Conservation (phyloP, 1,140 invertebrate species). For the Philotrypesis tridentata region DNA sequence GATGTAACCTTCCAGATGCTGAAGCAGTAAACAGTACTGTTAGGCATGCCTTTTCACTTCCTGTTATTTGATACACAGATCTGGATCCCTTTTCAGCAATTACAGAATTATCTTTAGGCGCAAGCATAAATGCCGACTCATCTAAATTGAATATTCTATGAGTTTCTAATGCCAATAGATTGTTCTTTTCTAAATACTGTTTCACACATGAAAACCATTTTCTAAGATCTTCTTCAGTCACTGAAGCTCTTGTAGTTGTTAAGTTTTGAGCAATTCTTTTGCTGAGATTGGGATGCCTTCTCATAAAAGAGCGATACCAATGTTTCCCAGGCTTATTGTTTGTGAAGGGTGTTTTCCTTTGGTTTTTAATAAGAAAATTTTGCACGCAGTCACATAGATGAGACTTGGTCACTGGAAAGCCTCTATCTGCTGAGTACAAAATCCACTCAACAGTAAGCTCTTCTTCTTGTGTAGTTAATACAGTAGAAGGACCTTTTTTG, state of each 20-base stretch:
- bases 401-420: not conserved
- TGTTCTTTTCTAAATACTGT: conserved; percentile 17
- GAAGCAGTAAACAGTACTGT: conserved; percentile 58
- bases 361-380: not conserved
- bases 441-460: not conserved
- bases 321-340: not conserved
- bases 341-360: not conserved
- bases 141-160: conserved; percentile 61
- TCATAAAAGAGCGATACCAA: conserved; percentile 1
- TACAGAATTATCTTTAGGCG: conserved; percentile 57
- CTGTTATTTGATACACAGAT: conserved; percentile 58
- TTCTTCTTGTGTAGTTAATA: not conserved
- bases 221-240: not conserved
- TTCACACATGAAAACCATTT: not conserved
- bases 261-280: not conserved
- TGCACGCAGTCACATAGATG: not conserved
- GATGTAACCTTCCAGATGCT: conserved; percentile 52
- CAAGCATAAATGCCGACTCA: conserved; percentile 60
- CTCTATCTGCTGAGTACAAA: not conserved
- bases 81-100: conserved; percentile 58
- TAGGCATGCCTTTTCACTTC: conserved; percentile 61
- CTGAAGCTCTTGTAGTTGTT: not conserved
- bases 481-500: not conserved
- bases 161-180: conserved; percentile 30
- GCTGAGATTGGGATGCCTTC: not conserved